Evolutionary conservation across 2,888 invertebrate genomes (phyloP), one percentile per base, ranked within the genome.

Genomic region (Zygogramma bicolorata): DNA sequence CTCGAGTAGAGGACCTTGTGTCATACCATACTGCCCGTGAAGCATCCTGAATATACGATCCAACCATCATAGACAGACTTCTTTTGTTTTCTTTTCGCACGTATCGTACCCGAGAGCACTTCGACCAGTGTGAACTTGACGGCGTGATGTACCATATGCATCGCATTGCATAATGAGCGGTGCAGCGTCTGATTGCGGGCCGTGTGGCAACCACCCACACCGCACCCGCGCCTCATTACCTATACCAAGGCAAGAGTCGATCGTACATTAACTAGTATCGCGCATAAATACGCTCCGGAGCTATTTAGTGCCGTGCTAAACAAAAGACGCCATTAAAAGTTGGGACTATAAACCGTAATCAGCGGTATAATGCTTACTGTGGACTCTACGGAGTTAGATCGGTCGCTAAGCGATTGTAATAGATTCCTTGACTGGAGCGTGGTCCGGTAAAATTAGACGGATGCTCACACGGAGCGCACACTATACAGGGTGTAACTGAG

Each of bases 251-350:
- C 77, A 77, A 80, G 81, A 78, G 77, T 77, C 77, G 79, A 79
- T 81, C 82, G 83, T 82, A 81, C 82, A 78, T 83, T 82, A 82
- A 79, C 80, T 79, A 80, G 80, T 79, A 79, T 82, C 81, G 81
- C 79, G 81, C 83, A 84, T 85, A 85, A 85, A 84, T 82, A 83
- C 78, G 78, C 81, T 81, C 76, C 79, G 80, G 80, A 81, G 84
- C 84, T 84, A 83, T 85, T 85, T 85, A 85, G 81, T 84, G 81
- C 80, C 81, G 82, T 82, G 82, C 83, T 81, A 84, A 85, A 85
- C 85, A 85, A 85, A 85, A 84, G 84, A 84, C 84, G 81, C 84
- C 84, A 84, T 84, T 84, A 85, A 83, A 82, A 83, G 81, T 83
- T 81, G 81, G 79, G 82, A 82, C 84, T 83, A 84, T 83, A 84